These are phyloP conservation scores for Physella acuta DNA, from an alignment of 1,140 invertebrate genomes.

Conservation along the genomic window DNA sequence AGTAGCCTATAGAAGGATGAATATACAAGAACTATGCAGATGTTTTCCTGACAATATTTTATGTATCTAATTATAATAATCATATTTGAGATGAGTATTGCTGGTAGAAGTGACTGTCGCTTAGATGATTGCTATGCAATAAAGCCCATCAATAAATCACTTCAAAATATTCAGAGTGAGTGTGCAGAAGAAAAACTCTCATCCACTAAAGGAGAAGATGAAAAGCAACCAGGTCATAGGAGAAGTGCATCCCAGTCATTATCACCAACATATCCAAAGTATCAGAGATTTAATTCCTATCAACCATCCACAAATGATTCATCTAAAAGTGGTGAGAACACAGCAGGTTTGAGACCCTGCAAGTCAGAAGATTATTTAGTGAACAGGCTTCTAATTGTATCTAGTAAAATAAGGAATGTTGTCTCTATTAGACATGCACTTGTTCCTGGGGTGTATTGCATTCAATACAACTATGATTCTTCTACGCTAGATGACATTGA, in stretches of 20 bases:
- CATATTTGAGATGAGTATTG: no score
- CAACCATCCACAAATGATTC: neutral
- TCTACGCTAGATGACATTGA: conserved; percentile 53
- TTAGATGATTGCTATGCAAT: no score
- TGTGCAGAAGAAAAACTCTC: neutral
- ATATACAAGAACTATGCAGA: no score
- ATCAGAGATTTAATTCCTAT: neutral
- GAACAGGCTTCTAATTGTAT: conserved; percentile 43
- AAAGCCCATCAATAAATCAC: neutral
- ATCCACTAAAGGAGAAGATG: neutral
- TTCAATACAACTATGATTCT: conserved; percentile 59
- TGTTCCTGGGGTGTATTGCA: conserved; percentile 46
- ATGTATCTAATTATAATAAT: no score
- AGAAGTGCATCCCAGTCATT: conserved; percentile 8
- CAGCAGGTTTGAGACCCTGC: conserved; percentile 14
- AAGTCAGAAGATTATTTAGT: conserved; percentile 4
- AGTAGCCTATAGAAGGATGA: no score
- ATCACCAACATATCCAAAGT: neutral
- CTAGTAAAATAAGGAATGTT: conserved; percentile 47
- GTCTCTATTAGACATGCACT: conserved; percentile 42
- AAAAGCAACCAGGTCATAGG: neutral
- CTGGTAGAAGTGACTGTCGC: no score
- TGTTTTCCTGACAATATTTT: no score
- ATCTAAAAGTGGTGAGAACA: conserved; percentile 25
- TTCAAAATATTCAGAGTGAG: conserved; percentile 16